Evolutionary conservation across 2,888 invertebrate species (phyloP).

Genomic region (Trisateles emortualis): DNA sequence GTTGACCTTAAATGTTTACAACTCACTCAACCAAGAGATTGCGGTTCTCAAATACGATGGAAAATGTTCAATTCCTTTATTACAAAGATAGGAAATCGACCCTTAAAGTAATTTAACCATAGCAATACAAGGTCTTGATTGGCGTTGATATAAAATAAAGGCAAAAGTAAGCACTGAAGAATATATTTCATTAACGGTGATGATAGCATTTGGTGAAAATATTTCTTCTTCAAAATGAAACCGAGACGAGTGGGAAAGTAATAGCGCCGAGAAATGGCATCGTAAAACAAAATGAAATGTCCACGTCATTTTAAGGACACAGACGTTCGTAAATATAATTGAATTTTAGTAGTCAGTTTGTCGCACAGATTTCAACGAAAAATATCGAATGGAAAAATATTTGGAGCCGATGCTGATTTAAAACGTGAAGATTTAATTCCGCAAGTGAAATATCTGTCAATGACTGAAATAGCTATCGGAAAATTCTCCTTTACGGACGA

Average conservation of each 20-base stretch:
- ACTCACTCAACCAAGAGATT: constrained; percentile 32
- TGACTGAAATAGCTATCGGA: constrained; percentile 37
- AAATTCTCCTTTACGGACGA: constrained; percentile 47
- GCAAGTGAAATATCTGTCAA: constrained; percentile 38
- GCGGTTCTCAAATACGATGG: constrained; percentile 47
- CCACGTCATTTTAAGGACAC: constrained; percentile 43
- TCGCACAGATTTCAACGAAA: not conserved
- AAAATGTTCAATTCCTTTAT: constrained; percentile 33
- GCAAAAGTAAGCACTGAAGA: constrained; percentile 31
- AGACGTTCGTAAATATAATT: constrained; percentile 37
- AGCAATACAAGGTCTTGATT: constrained; percentile 15
- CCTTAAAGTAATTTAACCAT: constrained; percentile 6
- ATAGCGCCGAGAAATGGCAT: constrained; percentile 55
- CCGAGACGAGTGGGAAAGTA: constrained; percentile 50
- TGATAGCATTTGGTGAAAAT: constrained; percentile 45
- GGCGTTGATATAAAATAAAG: constrained; percentile 17
- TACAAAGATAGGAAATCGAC: constrained; percentile 16
- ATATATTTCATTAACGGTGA: constrained; percentile 50
- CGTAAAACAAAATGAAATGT: constrained; percentile 69
- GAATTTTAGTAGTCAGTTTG: constrained; percentile 19
- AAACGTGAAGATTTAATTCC: constrained; percentile 25
- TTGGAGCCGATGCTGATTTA: constrained; percentile 11
- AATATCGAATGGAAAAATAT: constrained; percentile 11
- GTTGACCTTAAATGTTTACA: constrained; percentile 50
- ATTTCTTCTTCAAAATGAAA: constrained; percentile 53